These are phyloP conservation scores for Heliconius eleuchia DNA, from an alignment of 1,140 invertebrate species.

Conservation along the genomic window DNA sequence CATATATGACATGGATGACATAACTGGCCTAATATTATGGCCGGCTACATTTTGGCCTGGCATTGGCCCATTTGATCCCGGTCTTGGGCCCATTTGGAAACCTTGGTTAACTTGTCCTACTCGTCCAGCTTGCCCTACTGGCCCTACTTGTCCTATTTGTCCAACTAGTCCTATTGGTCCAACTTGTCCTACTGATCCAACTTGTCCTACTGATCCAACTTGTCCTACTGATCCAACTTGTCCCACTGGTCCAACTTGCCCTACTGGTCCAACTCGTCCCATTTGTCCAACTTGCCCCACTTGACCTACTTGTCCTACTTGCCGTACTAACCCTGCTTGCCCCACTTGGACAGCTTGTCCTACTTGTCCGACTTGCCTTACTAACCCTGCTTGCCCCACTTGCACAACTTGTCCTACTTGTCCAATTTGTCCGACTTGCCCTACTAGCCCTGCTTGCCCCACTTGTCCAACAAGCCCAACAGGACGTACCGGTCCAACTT, in stretches of 20 bases:
- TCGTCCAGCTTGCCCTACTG: background rate
- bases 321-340: no score
- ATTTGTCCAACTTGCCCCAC: background rate
- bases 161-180: background rate
- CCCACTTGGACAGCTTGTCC: no score
- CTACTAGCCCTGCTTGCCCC: no score
- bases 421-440: no score
- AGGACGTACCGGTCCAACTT: background rate
- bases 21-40: slow-evolving; percentile 12
- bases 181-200: background rate
- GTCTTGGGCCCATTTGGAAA: slow-evolving; percentile 7
- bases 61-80: background rate
- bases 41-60: slow-evolving; percentile 17
- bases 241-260: background rate
- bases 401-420: no score
- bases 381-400: no score
- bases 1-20: slow-evolving; percentile 12
- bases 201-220: background rate
- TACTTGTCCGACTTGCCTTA: no score
- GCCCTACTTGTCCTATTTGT: background rate
- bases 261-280: background rate
- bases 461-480: no score
- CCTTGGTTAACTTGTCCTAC: background rate
- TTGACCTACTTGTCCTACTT: no score
- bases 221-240: background rate